Base-by-base conservation (phyloP, 1,140 invertebrate species). In the Eriosoma lanigerum region DNA sequence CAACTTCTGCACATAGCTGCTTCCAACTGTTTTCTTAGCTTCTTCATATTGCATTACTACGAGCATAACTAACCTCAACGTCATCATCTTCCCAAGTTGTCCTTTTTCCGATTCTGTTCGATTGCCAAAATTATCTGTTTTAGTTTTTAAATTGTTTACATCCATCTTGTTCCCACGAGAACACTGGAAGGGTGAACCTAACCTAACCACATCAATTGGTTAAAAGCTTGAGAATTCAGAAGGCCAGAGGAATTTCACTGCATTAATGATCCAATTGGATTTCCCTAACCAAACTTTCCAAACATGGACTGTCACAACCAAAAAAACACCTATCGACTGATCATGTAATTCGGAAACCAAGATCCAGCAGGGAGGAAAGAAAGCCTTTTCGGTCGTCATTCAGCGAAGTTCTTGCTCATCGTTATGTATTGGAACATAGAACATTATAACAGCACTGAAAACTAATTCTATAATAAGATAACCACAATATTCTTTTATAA, bases 271-370 rank as follows among this genome's bases (percentile, higher is more conserved):
- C 21, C 10, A 24, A n/a, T 38, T 38, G 26, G 64, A 68, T 68
- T 9, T 46, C 38, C 38, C n/a, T 46, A 48, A 68, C 44, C n/a
- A 10, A 48, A 46, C 29, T 38, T 17, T 8, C 29, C 15, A 10
- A 38, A 64, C 29, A 64, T 44, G 32, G 32, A 38, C 32, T 38
- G 24, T 72, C 15, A 52, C 44, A 24, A 48, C 8, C n/a, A 48
- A 48, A 70, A 10, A 50, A 48, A 70, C 38, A 70, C 62, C 29
- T 66, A 68, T 24, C 9, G 8, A 52, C 48, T 52, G 68, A 72
- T 52, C 68, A 72, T 52, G 24, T 46, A 72, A 52, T 15, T 72
- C 48, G 46, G 46, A 72, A 24, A 52, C 68, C 48, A 72, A 72
- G 68, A 54, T 72, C 68, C 68, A 6, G 46, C 68, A 72, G 68